These are phyloP conservation scores for Clusia tigrina DNA, from an alignment of 2,888 invertebrate genomes.

Conservation along the genomic window DNA sequence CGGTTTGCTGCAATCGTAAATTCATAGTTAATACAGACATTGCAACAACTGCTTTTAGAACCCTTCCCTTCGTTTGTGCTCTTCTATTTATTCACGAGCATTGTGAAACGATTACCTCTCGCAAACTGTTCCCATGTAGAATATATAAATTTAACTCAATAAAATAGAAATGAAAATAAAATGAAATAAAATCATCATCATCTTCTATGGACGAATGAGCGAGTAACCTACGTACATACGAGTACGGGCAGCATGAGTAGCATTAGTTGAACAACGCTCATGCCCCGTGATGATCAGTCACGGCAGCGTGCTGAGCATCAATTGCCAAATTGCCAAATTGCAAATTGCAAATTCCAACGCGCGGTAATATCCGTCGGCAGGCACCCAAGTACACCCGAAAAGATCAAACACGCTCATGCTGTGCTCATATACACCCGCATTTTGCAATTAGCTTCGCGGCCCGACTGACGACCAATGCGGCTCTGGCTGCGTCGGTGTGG, in stretches of 20 bases:
- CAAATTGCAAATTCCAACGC: neutral
- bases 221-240: neutral
- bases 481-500: too few relatives aligned
- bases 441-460: too few relatives aligned
- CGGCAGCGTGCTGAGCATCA: neutral
- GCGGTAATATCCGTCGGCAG: neutral
- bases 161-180: conserved; percentile 11
- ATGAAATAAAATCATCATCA: conserved; percentile 2
- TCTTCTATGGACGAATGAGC: conserved; percentile 3
- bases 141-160: neutral
- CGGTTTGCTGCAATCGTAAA: too few relatives aligned
- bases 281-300: neutral
- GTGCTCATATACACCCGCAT: too few relatives aligned
- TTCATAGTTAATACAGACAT: too few relatives aligned
- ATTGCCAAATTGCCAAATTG: conserved; percentile 6
- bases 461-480: too few relatives aligned
- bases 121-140: too few relatives aligned
- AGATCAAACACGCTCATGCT: too few relatives aligned
- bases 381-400: neutral
- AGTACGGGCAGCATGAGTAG: neutral
- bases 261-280: neutral
- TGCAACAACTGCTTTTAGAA: too few relatives aligned
- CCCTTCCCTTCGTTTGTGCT: too few relatives aligned
- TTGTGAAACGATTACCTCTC: too few relatives aligned
- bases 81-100: too few relatives aligned